phyloP scores from a whole-genome alignment of 2,113 vertebrate genomes.

The Hymenochirus boettgeri region DNA sequence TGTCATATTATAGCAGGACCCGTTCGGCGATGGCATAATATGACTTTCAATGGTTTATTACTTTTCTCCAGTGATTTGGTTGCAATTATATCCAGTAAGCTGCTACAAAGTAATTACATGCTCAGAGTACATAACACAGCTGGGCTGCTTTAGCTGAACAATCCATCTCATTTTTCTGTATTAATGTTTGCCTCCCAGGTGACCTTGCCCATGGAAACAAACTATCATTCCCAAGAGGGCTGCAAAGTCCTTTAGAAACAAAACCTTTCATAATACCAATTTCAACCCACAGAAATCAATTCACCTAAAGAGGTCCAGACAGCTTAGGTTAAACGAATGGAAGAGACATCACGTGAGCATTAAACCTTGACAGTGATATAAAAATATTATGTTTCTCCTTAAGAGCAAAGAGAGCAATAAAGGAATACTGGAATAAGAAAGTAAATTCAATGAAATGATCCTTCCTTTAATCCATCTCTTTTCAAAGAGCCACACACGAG shows the following conservation, averaged over 20 bases:
- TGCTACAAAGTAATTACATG: conserved; percentile 21
- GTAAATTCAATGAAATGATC: conserved; percentile 25
- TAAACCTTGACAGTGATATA: conserved; percentile 34
- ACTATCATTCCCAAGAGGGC: conserved; percentile 9
- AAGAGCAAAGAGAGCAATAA: conserved; percentile 15
- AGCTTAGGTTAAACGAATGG: conserved; percentile 24
- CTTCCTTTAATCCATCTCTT: conserved; percentile 19
- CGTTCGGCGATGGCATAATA: neutral
- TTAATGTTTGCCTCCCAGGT: conserved; percentile 20
- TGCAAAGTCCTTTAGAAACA: conserved; percentile 10
- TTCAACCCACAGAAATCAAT: conserved; percentile 36
- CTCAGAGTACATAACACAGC: conserved; percentile 17
- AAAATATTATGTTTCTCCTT: conserved; percentile 26
- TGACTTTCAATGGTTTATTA: neutral
- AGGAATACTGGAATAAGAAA: conserved; percentile 19
- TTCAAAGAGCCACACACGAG: conserved; percentile 11
- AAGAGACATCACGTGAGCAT: conserved; percentile 26
- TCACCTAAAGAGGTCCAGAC: conserved; percentile 28
- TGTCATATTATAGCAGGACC: neutral
- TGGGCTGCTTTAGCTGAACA: conserved; percentile 5
- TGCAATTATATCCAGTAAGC: conserved; percentile 10
- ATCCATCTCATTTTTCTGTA: conserved; percentile 19
- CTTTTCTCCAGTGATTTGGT: neutral
- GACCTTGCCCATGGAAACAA: conserved; percentile 32
- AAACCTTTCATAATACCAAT: conserved; percentile 15